Base-by-base conservation (phyloP, 2,797 vertebrate genomes). In the Myotis daubentonii region DNA sequence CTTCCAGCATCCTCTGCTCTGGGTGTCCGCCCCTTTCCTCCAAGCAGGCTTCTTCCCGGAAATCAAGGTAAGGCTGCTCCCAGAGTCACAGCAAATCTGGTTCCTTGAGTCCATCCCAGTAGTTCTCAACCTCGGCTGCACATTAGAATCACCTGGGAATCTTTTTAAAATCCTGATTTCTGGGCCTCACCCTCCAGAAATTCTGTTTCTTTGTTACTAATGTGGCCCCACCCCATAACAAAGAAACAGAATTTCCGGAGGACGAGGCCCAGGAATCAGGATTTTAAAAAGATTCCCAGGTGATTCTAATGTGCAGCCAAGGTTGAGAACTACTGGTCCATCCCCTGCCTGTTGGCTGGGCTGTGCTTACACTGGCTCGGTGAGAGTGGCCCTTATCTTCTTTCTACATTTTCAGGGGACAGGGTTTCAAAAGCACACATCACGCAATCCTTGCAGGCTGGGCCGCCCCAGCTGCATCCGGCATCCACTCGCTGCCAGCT, bases 391-490 rank as follows among this genome's bases (percentile, higher is more conserved):
- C 68, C 85, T 88, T 19, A 33, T 15, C 38, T 13, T 55, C 72
- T 15, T 8, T 38, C 57, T 5, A 3, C 19, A 5, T 38, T 92
- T 85, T 41, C 51, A 15, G 71, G 41, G 86, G 71, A 44, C 6
- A 1, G 2, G 23, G 51, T 75, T 60, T 95, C 72, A 22, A 44
- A 68, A 92, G 70, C 66, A 7, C n/a, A 0, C 33, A 5, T 62
- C 15, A 2, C 0, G 0, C 2, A 4, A 4, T 12, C 38, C 53
- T 49, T 0, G 6, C 5, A 8, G 65, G 87, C 62, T 16, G 12
- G 33, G 30, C 55, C 6, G 51, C 70, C 81, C 17, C 2, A 1
- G 36, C 23, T 1, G 0, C 5, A 6, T 19, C 41, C 22, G 7
- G 15, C 13, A 25, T 12, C 25, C 17, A 0, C 8, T 17, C 0